Percentiles rank a stretch among this genome's conserved stretches.
Conservation (phyloP, 2,113 vertebrate genomes). For the Aldabrachelys gigantea region DNA sequence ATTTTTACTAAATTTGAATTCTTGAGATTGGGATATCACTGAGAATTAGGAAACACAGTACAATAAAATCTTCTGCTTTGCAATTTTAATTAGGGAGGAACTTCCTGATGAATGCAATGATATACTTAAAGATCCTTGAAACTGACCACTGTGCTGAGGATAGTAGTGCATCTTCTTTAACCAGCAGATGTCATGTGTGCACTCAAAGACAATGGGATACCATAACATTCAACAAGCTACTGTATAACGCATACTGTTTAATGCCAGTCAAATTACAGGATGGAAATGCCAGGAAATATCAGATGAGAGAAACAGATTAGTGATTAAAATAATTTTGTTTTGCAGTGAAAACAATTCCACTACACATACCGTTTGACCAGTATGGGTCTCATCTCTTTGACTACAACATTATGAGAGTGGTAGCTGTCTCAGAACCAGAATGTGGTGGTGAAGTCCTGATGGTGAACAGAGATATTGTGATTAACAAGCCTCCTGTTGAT, state of each 20-base stretch:
- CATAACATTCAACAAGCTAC: not conserved
- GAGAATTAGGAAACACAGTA: not conserved
- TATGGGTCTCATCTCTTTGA: slow-evolving; percentile 65
- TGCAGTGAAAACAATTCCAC: slow-evolving; percentile 63
- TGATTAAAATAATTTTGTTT: slow-evolving; percentile 16
- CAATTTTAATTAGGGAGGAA: not conserved
- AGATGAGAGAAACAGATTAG: not conserved
- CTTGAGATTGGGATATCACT: not conserved
- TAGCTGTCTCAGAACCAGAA: slow-evolving; percentile 64
- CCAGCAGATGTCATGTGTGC: not conserved
- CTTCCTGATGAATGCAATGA: not conserved
- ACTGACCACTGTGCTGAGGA: not conserved
- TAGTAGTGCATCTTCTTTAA: not conserved
- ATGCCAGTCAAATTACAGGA: not conserved
- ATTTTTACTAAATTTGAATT: not conserved
- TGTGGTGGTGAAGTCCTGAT: slow-evolving; percentile 63
- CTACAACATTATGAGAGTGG: slow-evolving; percentile 69
- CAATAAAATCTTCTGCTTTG: not conserved
- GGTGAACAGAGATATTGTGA: slow-evolving; percentile 63
- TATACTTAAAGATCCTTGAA: not conserved
- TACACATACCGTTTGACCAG: slow-evolving; percentile 59
- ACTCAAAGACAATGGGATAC: not conserved
- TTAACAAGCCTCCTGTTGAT: slow-evolving; percentile 66
- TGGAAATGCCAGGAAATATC: not conserved
- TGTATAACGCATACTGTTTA: not conserved